Evolutionary conservation across 2,797 vertebrate species (phyloP).

Genomic region (Malacoctenus gilli): DNA sequence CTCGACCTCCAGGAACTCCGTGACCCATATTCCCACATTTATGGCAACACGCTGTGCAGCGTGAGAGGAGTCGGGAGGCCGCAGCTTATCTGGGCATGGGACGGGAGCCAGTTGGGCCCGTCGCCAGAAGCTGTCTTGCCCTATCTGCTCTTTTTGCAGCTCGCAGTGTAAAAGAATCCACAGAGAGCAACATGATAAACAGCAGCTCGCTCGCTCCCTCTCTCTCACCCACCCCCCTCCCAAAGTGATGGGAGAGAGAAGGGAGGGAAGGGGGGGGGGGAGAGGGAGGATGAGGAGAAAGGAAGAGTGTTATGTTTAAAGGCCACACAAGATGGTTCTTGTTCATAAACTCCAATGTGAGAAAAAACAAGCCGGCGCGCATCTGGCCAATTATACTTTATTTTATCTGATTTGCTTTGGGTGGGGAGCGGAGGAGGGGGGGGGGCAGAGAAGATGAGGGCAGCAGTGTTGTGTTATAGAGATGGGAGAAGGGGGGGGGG

Average conservation of each 20-base stretch:
- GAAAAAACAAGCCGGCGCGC: conserved; percentile 73
- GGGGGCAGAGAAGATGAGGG: conserved; percentile 56
- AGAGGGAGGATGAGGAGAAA: conserved; percentile 52
- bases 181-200: conserved; percentile 76
- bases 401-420: conserved; percentile 69
- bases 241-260: conserved; percentile 29
- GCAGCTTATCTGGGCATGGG: conserved; percentile 67
- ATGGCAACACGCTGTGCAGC: conserved; percentile 54
- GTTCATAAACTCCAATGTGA: conserved; percentile 82
- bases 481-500: conserved; percentile 63
- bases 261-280: conserved; percentile 33
- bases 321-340: conserved; percentile 84
- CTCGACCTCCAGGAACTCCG: conserved; percentile 42
- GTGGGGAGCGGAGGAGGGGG: conserved; percentile 29
- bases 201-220: conserved; percentile 64
- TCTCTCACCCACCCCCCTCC: neutral
- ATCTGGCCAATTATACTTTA: conserved; percentile 72
- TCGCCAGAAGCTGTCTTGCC: conserved; percentile 69
- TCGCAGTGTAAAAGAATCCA: conserved; percentile 54
- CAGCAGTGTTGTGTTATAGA: conserved; percentile 71
- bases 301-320: conserved; percentile 69
- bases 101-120: conserved; percentile 63
- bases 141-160: conserved; percentile 55
- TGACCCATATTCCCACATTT: conserved; percentile 69
- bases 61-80: conserved; percentile 64